These are phyloP conservation scores for Drosophila yakuba DNA, from an alignment of 1,140 invertebrate species.

Conservation along the genomic window DNA sequence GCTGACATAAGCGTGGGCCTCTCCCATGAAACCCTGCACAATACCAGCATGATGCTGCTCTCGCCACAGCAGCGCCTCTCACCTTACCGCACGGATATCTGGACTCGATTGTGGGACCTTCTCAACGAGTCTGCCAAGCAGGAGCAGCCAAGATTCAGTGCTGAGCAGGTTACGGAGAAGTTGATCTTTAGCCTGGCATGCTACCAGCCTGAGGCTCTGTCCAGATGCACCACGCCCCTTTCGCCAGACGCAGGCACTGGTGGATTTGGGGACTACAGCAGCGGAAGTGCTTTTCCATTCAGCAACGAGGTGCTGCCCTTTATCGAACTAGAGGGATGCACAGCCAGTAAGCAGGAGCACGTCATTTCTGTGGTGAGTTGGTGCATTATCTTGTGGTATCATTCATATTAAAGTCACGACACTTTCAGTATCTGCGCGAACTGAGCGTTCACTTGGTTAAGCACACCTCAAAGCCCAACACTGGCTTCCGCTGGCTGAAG, in stretches of 20 bases:
- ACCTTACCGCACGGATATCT: slow-evolving; percentile 92
- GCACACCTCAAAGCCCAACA: slow-evolving; percentile 85
- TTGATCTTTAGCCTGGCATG: slow-evolving; percentile 91
- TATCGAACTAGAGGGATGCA: slow-evolving; percentile 92
- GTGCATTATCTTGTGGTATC: slow-evolving; percentile 4
- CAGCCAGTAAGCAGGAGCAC: slow-evolving; percentile 94
- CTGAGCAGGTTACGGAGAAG: slow-evolving; percentile 90
- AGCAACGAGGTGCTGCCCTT: slow-evolving; percentile 89
- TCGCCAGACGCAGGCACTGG: slow-evolving; percentile 87
- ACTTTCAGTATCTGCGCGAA: slow-evolving; percentile 89
- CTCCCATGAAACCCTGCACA: slow-evolving; percentile 90
- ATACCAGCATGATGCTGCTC: slow-evolving; percentile 92
- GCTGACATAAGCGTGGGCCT: slow-evolving; percentile 78
- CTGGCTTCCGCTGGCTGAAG: slow-evolving; percentile 84
- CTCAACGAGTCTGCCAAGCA: slow-evolving; percentile 86
- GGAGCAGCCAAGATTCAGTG: slow-evolving; percentile 88
- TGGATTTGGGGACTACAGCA: slow-evolving; percentile 85
- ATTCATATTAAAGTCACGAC: no score
- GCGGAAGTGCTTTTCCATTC: slow-evolving; percentile 79
- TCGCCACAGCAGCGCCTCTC: slow-evolving; percentile 92
- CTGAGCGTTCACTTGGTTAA: slow-evolving; percentile 93
- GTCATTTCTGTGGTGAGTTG: slow-evolving; percentile 91
- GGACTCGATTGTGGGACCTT: slow-evolving; percentile 92
- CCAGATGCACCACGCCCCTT: slow-evolving; percentile 92
- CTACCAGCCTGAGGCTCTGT: slow-evolving; percentile 93